Evolutionary conservation across 2,113 vertebrate genomes (phyloP), one percentile per base, ranked within the genome.

Genomic region (Genyomyrus donnyi): DNA sequence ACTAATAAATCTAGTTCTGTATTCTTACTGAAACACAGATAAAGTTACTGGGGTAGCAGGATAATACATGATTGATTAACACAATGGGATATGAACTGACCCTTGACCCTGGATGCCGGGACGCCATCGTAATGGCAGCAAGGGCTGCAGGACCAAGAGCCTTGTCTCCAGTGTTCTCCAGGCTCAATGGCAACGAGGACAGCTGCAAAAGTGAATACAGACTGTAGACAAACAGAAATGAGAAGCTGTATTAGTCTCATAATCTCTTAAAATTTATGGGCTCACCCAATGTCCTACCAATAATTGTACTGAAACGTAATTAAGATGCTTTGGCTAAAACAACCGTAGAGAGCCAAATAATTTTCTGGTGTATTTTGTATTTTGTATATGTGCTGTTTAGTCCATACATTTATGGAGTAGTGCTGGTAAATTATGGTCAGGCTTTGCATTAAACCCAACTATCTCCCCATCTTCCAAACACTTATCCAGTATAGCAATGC

Each of bases 121-220:
- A 96, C 3, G 96, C 96, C 89, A 94, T 95, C 1, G 93, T 92
- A 70, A 96, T 94, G 8, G 95, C 92, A 42, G 96, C 85, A 15
- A 96, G 93, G 87, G 95, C 95, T 50, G 96, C 96, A 52, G 96
- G 95, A 56, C 96, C 96, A 10, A 96, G 93, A 49, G 96, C 96
- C 15, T 95, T 96, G 35, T 93, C 90, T 24, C 95, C 96, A 88
- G 89, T 90, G 90, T 94, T 94, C 88, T 89, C 80, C 89, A 96
- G 90, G 21, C 95, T 96, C 89, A 45, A 19, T 88, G 84, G 19
- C 27, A 74, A 87, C 5, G n/a, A 70, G 42, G 62, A 39, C 13
- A 88, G 27, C 35, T 45, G 15, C 11, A 85, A 42, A 50, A 80
- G n/a, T 39, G 19, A 77, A 89, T 8, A 83, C 2, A 45, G 39